phyloP scores from a whole-genome alignment of 2,888 invertebrate genomes.

The Unio pictorum region DNA sequence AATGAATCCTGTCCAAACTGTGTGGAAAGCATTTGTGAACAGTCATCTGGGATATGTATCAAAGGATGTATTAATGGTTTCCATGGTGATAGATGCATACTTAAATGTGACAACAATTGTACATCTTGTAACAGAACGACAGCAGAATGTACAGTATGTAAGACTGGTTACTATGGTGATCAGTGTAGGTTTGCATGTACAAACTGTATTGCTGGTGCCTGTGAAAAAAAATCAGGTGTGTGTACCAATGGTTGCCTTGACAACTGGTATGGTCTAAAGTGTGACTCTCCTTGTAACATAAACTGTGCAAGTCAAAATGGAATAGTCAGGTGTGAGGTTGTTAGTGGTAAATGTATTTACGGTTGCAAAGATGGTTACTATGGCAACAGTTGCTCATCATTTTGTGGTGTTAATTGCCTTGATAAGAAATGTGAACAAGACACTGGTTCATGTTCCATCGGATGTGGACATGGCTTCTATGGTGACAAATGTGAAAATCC shows the following conservation, averaged over 20 bases:
- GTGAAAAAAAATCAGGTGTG: neutral
- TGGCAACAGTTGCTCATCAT: slow-evolving; percentile 10
- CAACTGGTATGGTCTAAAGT: neutral
- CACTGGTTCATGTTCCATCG: slow-evolving; percentile 15
- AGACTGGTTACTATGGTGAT: neutral
- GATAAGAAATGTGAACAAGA: slow-evolving; percentile 15
- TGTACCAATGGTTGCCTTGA: slow-evolving; percentile 2
- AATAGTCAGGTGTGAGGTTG: too few species aligned
- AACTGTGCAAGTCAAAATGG: too few species aligned
- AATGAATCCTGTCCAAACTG: slow-evolving; percentile 11
- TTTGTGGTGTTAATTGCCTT: slow-evolving; percentile 15
- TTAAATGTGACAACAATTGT: too few species aligned
- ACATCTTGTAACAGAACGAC: too few species aligned
- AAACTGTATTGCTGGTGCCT: neutral
- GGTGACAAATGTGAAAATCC: slow-evolving; percentile 14
- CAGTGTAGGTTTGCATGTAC: neutral
- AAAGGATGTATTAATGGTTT: slow-evolving; percentile 9
- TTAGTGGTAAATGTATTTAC: neutral
- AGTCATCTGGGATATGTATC: slow-evolving; percentile 13
- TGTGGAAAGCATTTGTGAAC: slow-evolving; percentile 5
- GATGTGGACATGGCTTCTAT: slow-evolving; percentile 17
- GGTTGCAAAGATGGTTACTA: slow-evolving; percentile 18
- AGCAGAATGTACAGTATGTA: too few species aligned
- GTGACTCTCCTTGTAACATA: neutral
- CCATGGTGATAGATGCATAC: slow-evolving; percentile 5